Conservation (phyloP, 2,113 vertebrate species). For the Typhlomys cinereus region DNA sequence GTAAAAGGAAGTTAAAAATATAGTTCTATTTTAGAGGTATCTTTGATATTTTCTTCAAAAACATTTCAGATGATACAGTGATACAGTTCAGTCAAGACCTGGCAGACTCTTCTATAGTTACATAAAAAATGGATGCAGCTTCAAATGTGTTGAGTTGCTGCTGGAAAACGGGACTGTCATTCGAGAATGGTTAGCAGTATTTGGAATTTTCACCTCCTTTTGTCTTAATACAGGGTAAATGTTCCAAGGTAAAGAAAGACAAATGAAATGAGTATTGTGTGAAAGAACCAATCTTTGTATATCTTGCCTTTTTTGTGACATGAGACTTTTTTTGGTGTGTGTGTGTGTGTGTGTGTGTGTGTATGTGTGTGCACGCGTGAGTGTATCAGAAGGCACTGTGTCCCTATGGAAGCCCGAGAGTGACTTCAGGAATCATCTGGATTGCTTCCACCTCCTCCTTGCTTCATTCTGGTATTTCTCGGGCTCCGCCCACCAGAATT, state of each 20-base stretch:
- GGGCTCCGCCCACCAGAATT: too few relatives aligned
- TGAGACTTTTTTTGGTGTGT: background rate
- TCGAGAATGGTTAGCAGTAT: constrained; percentile 64
- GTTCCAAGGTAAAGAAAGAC: constrained; percentile 63
- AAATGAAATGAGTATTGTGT: constrained; percentile 37
- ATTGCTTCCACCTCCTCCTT: too few relatives aligned
- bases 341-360: too few relatives aligned
- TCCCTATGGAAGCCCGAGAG: too few relatives aligned
- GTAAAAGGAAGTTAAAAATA: constrained; percentile 80
- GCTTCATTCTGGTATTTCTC: too few relatives aligned
- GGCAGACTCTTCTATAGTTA: constrained; percentile 70
- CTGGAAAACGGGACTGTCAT: constrained; percentile 58
- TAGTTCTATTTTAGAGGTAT: constrained; percentile 78
- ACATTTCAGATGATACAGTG: constrained; percentile 67
- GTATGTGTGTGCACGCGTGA: too few relatives aligned
- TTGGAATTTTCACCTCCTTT: constrained; percentile 53
- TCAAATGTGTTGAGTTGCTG: constrained; percentile 70
- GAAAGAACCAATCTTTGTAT: background rate
- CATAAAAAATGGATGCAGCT: constrained; percentile 60
- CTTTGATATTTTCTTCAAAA: constrained; percentile 77
- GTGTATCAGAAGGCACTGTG: too few relatives aligned
- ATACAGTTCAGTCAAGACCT: constrained; percentile 66
- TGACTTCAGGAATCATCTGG: too few relatives aligned
- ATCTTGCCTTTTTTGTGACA: background rate
- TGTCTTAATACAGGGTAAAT: constrained; percentile 43